phyloP scores from a whole-genome alignment of 1,140 invertebrate genomes.

The Brachionus plicatilis region DNA sequence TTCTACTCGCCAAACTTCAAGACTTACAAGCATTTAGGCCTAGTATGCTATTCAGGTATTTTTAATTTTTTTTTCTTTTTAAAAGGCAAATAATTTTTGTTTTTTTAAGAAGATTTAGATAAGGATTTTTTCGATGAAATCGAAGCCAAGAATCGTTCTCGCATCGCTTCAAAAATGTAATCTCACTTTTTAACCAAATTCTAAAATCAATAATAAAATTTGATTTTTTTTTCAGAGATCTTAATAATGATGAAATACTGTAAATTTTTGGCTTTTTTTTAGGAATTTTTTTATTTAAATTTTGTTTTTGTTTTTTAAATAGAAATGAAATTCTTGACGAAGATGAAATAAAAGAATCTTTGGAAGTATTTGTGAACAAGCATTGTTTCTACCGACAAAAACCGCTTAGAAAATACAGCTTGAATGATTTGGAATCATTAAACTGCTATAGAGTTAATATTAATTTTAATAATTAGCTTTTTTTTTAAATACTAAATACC shows the following conservation, averaged over 20 bases:
- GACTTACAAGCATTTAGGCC: neutral
- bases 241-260: neutral
- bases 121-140: constrained; percentile 9
- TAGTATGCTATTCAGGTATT: constrained; percentile 14
- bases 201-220: neutral
- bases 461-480: neutral
- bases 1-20: neutral
- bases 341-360: neutral
- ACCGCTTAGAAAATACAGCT: neutral
- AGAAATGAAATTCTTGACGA: neutral
- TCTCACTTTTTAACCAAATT: neutral
- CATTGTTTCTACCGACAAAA: constrained; percentile 14
- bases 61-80: neutral
- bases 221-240: neutral
- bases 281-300: neutral
- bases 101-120: constrained; percentile 26
- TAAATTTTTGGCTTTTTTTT: neutral
- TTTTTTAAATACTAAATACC: constrained; percentile 8
- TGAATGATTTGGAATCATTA: neutral
- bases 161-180: constrained; percentile 19
- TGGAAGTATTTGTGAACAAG: neutral
- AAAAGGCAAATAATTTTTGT: neutral
- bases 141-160: neutral
- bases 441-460: constrained; percentile 27
- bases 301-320: neutral